These are phyloP conservation scores for Coptodon bakossiorum DNA, from an alignment of 2,113 vertebrate genomes.

Conservation along the genomic window DNA sequence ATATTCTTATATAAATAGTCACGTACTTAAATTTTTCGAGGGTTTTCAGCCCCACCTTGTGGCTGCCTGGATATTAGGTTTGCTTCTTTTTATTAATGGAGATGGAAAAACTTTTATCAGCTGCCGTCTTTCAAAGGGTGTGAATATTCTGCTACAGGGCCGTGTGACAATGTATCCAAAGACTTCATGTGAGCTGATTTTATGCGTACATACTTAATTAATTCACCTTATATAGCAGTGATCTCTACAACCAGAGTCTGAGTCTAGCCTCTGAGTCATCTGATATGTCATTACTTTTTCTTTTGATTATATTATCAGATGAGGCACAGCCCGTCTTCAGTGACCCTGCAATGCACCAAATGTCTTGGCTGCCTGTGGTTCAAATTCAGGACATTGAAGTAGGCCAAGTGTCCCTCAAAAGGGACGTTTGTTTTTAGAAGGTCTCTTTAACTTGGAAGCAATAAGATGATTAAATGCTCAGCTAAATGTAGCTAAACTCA, in stretches of 20 bases:
- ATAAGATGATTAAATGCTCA: background rate
- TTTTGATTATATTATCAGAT: background rate
- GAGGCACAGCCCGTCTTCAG: background rate
- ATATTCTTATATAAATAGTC: background rate
- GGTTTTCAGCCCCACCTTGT: background rate
- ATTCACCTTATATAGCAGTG: background rate
- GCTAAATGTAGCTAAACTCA: background rate
- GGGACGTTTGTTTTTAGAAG: background rate
- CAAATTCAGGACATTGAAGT: background rate
- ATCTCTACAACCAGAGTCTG: background rate
- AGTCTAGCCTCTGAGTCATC: background rate
- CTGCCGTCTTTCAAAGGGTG: background rate
- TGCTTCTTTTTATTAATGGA: background rate
- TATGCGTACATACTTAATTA: background rate
- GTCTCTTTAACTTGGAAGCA: background rate
- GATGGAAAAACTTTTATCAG: background rate
- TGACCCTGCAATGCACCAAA: background rate
- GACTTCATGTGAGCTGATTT: background rate
- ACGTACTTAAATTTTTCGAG: fast-evolving
- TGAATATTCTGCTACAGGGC: background rate
- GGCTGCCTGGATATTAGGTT: background rate
- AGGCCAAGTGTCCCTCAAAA: background rate
- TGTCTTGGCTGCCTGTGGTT: background rate
- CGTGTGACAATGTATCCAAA: background rate
- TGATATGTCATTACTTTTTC: background rate